Evolutionary conservation across 2,797 vertebrate genomes (phyloP).

Genomic region (Gymnopithys bicolor): DNA sequence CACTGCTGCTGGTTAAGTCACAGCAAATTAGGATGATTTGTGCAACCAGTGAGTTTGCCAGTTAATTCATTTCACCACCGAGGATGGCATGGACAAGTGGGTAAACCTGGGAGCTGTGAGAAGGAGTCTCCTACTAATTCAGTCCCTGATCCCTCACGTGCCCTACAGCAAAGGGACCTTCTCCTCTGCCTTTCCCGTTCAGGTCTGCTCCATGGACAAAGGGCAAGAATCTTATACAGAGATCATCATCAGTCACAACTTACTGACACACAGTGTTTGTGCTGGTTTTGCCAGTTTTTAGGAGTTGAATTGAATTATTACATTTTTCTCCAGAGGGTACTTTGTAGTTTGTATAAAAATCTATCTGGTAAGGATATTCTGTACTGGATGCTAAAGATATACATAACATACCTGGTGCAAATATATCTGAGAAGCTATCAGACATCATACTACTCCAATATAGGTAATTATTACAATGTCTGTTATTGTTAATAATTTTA

Average conservation of each 20-base stretch:
- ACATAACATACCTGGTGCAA: background rate
- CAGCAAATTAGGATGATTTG: background rate
- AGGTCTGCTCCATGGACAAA: background rate
- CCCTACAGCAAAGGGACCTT: background rate
- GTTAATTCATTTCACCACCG: background rate
- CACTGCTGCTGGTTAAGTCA: background rate
- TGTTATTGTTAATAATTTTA: background rate
- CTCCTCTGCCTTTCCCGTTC: background rate
- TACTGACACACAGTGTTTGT: fast-evolving
- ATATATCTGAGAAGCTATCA: background rate
- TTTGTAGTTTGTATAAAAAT: background rate
- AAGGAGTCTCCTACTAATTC: background rate
- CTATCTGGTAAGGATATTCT: background rate
- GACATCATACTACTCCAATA: background rate
- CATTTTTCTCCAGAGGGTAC: background rate
- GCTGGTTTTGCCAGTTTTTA: background rate
- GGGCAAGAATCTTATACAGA: fast-evolving
- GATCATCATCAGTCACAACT: fast-evolving
- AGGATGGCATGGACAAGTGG: background rate
- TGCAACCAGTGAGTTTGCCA: background rate
- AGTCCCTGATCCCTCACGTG: fast-evolving
- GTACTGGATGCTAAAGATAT: background rate
- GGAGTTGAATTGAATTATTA: background rate
- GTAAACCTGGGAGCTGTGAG: background rate
- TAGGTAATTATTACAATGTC: background rate